A percentile compares a stretch with the other conserved stretches of the same genome.
Evolutionary conservation across 1,140 invertebrate species (phyloP).

Genomic region (Phortica variegata): DNA sequence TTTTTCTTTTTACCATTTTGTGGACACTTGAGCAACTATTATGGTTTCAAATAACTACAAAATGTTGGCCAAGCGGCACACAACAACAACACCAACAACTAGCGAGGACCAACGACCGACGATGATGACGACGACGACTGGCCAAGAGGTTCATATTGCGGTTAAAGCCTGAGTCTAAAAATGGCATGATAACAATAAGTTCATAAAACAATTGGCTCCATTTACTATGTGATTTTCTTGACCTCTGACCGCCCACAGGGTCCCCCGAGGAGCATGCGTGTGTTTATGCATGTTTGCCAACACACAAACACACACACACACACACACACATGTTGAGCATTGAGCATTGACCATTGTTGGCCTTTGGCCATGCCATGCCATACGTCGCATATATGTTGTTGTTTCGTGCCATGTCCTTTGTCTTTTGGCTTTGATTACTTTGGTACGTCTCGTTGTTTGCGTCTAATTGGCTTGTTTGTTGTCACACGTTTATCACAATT

Average conservation of each 20-base stretch:
- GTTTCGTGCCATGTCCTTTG: neutral
- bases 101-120: no score
- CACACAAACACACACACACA: neutral
- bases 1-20: neutral
- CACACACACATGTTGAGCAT: neutral
- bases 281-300: no score
- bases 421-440: slow-evolving; percentile 4
- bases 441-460: no score
- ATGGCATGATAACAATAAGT: slow-evolving; percentile 38
- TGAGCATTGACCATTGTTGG: neutral
- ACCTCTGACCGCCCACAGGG: slow-evolving; percentile 34
- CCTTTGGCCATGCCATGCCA: no score
- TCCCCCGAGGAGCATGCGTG: neutral
- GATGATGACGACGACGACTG: no score
- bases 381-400: no score
- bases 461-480: no score
- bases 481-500: no score
- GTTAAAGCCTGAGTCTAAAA: no score
- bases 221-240: slow-evolving; percentile 50
- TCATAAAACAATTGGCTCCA: slow-evolving; percentile 55
- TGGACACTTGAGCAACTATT: slow-evolving; percentile 6
- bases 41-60: neutral
- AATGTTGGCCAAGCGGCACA: neutral
- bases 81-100: no score
- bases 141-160: no score